Evolutionary conservation across 2,888 invertebrate genomes (phyloP), one percentile per base, ranked within the genome.

Genomic region (Dorcus hopei): DNA sequence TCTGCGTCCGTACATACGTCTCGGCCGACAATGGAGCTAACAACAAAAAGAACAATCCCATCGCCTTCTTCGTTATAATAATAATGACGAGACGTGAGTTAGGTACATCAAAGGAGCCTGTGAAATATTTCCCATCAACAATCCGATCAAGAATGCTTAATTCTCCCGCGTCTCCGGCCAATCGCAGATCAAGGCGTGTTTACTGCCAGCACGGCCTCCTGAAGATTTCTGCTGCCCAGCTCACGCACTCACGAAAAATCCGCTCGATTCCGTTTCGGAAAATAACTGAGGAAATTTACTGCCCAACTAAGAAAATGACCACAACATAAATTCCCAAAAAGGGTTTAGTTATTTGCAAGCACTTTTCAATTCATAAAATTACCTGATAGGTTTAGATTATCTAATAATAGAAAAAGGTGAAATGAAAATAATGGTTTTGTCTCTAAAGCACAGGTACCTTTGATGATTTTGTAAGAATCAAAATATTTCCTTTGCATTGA

Each of bases 121-220:
- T 67, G 65, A 65, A 65, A 64, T 65, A 67, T 67, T 67, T 65
- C 65, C 63, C 62, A 63, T 63, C 63, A 64, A 65, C 63, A 64
- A 65, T 66, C 65, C 62, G 66, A 66, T 66, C 64, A 65, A 65
- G 67, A 67, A 67, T 65, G 64, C 64, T 64, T 61, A 64, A 66
- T 66, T 65, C 65, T 47, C 52, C 45, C 52, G 60, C 53, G 52
- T 57, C 51, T 54, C 58, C 56, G 59, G 56, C 68, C 68, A 68
- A 68, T 66, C 60, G 55, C 57, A 54, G 49, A 51, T 47, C 59
- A 62, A 68, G 68, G 68, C 68, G 68, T 58, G 66, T 65, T 66
- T 65, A 61, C 57, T 49, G 33, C 53, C 53, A 64, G 66, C 62
- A 57, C 67, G 41, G 63, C 66, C 67, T 65, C 63, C 66, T 23